Percentiles rank a stretch among this genome's conserved stretches.
Conservation (phyloP, 2,888 invertebrate species). For the Thecophora atra region DNA sequence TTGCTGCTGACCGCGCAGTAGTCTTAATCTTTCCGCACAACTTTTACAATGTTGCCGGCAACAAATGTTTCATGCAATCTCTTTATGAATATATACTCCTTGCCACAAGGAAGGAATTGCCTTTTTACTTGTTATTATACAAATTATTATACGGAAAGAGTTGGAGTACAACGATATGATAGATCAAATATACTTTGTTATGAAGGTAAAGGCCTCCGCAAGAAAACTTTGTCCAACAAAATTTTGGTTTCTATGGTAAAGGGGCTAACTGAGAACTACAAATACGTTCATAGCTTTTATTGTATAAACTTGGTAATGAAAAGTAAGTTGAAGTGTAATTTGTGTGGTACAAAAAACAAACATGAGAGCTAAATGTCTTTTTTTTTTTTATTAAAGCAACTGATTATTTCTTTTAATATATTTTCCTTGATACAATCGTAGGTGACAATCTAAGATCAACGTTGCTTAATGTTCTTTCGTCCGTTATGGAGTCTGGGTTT, state of each 20-base stretch:
- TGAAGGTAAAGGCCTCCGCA: neutral
- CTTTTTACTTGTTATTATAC: neutral
- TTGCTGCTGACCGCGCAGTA: too few species aligned
- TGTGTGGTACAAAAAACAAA: too few species aligned
- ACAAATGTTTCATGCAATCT: too few species aligned
- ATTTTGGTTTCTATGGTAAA: constrained; percentile 6
- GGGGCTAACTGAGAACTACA: neutral
- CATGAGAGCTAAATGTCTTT: too few species aligned
- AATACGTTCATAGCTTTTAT: constrained; percentile 10
- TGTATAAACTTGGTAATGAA: neutral
- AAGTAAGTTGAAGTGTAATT: neutral
- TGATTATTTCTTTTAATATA: neutral
- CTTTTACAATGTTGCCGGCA: too few species aligned
- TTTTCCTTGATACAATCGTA: neutral
- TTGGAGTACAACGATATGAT: neutral
- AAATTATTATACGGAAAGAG: neutral
- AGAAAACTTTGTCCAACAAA: neutral
- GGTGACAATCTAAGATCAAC: neutral
- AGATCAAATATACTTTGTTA: constrained; percentile 11
- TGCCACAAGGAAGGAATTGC: neutral
- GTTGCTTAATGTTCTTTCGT: neutral
- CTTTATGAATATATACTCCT: too few species aligned
- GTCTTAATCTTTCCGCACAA: too few species aligned
- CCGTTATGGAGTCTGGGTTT: neutral
- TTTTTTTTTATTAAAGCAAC: too few species aligned